Evolutionary conservation across 2,113 vertebrate species (phyloP).

Genomic region (Symphodus melops): DNA sequence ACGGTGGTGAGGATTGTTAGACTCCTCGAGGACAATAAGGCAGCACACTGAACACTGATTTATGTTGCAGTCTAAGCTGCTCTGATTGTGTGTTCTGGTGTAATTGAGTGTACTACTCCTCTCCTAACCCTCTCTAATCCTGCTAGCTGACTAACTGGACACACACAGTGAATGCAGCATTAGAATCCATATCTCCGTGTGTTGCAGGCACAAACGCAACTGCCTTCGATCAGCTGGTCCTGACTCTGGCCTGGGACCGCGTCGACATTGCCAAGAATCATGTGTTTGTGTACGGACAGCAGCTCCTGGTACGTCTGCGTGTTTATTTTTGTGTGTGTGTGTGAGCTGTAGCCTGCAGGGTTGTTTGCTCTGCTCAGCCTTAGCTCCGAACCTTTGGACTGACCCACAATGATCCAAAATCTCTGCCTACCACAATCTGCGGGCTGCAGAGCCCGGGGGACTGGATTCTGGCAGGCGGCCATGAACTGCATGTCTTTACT

Average conservation of each 20-base stretch:
- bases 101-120: conserved; percentile 57
- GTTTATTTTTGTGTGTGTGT: conserved; percentile 33
- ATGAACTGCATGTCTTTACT: conserved; percentile 59
- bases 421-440: conserved; percentile 28
- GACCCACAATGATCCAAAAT: conserved; percentile 44
- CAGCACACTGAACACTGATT: conserved; percentile 43
- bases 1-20: conserved; percentile 4
- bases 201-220: conserved; percentile 93
- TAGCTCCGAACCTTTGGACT: conserved; percentile 55
- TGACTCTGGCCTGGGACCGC: conserved; percentile 98
- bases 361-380: conserved; percentile 48
- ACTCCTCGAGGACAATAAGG: conserved; percentile 26
- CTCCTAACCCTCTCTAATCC: conserved; percentile 54
- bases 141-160: conserved; percentile 37
- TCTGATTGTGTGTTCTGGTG: conserved; percentile 53
- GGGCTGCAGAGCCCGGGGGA: conserved; percentile 20
- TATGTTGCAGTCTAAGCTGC: conserved; percentile 52
- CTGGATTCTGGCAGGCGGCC: conserved; percentile 36
- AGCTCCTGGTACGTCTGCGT: conserved; percentile 92
- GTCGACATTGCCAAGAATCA: conserved; percentile 99
- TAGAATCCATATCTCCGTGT: conserved; percentile 39
- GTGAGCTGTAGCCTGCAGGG: conserved; percentile 8
- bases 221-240: conserved; percentile 97
- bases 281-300: conserved; percentile 98
- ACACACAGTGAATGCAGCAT: conserved; percentile 40